A percentile compares a stretch with the other conserved stretches of the same genome.
phyloP scores from a whole-genome alignment of 2,797 vertebrate genomes.

The Allobates femoralis region DNA sequence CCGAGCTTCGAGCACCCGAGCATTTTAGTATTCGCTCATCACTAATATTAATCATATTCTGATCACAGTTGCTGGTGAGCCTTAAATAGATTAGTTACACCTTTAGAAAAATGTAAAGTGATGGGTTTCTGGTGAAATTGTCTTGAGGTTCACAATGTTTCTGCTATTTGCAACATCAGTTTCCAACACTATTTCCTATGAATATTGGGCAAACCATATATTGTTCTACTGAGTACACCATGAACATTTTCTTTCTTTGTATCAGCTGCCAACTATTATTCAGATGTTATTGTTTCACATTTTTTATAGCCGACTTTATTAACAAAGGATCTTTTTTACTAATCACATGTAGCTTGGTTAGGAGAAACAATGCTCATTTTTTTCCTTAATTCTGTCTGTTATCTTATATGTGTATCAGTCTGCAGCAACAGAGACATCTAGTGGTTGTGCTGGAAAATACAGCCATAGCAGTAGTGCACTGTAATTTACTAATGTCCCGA shows the following conservation, averaged over 20 bases:
- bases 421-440: conserved; percentile 48
- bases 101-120: neutral
- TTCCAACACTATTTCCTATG: conserved; percentile 24
- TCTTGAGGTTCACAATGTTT: conserved; percentile 19
- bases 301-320: conserved; percentile 20
- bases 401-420: neutral
- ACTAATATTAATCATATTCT: too few relatives aligned
- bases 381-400: neutral
- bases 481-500: neutral
- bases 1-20: too few relatives aligned
- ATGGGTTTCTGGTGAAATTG: neutral
- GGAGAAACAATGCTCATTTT: conserved; percentile 12
- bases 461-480: neutral
- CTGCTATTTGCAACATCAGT: conserved; percentile 46
- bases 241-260: conserved; percentile 39
- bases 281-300: conserved; percentile 37
- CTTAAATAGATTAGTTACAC: neutral
- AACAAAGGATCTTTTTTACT: conserved; percentile 40
- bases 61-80: neutral
- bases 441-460: neutral
- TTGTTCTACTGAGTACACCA: conserved; percentile 30
- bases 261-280: conserved; percentile 39
- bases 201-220: conserved; percentile 17
- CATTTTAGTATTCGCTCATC: too few relatives aligned
- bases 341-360: conserved; percentile 15